Conservation (phyloP, 2,797 vertebrate species). For the Phrynocephalus vlangalii region DNA sequence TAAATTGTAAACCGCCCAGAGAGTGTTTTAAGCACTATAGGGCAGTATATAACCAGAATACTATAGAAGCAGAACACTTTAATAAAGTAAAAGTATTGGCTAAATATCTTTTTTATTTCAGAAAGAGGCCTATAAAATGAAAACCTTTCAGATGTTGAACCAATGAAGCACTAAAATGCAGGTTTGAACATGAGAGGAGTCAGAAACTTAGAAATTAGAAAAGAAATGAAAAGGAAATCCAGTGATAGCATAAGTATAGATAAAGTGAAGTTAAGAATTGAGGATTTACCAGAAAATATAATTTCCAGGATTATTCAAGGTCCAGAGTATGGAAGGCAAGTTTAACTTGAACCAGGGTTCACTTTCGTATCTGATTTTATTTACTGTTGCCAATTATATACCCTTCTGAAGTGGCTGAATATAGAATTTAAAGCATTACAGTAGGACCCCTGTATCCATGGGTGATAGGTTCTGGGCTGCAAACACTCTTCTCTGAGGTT, state of each 20-base stretch:
- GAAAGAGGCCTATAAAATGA: no score
- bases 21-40: no score
- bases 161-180: neutral
- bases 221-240: neutral
- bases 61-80: no score
- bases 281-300: neutral
- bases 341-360: neutral
- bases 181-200: no score
- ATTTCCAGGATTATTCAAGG: neutral
- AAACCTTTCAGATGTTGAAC: neutral
- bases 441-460: no score
- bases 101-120: neutral
- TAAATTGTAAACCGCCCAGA: no score
- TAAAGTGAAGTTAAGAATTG: neutral
- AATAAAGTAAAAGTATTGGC: neutral
- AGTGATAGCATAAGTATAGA: neutral
- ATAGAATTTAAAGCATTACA: no score
- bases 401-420: neutral
- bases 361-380: neutral
- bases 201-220: no score
- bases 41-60: no score
- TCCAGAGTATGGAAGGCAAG: neutral
- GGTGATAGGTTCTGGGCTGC: no score
- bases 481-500: no score
- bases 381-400: no score